Evolutionary conservation across 2,797 vertebrate species (phyloP), one percentile per base, ranked within the genome.

Genomic region (Micrastur ruficollis): DNA sequence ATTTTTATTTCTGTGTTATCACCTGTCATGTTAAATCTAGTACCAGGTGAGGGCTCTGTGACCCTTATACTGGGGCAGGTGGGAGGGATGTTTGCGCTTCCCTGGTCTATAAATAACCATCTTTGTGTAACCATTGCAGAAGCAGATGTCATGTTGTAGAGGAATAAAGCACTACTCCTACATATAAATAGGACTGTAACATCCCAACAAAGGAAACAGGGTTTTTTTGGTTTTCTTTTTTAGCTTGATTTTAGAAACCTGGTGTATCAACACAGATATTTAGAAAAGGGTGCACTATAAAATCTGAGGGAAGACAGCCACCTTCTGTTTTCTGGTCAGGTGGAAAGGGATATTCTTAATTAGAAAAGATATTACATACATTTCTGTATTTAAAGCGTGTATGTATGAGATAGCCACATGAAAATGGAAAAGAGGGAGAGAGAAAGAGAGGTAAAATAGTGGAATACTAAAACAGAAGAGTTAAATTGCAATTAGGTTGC

Each of bases 41-140:
- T 66, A 68, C 75, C 81, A 92, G 97, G 93, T 96, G 89, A 97
- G 84, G 89, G 81, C 84, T 96, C 75, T 81, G 38, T 93, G 84
- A 86, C 65, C 61, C 81, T 85, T 80, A 16, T 9, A 27, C 32
- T n/a, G 62, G 66, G 29, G 52, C 59, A 91, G 12, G 27, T 85
- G 63, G 89, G 71, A 94, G 67, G 67, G 86, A 86, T 1, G 0
- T 85, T 91, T 89, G 78, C 96, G 81, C 83, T 89, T 96, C 42
- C 56, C 42, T 74, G 15, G 40, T 90, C 92, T 96, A 92, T 94
- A 95, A 95, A 97, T 96, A 92, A 83, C 78, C 20, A 36, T 58
- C 68, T 91, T 68, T 83, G 79, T 93, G 81, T 93, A 93, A 92
- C 79, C 46, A 27, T 89, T 94, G 92, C 75, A 76, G 86, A 89